These are phyloP conservation scores for Peromyscus aztecus DNA, from an alignment of 2,797 vertebrate species.

Conservation along the genomic window DNA sequence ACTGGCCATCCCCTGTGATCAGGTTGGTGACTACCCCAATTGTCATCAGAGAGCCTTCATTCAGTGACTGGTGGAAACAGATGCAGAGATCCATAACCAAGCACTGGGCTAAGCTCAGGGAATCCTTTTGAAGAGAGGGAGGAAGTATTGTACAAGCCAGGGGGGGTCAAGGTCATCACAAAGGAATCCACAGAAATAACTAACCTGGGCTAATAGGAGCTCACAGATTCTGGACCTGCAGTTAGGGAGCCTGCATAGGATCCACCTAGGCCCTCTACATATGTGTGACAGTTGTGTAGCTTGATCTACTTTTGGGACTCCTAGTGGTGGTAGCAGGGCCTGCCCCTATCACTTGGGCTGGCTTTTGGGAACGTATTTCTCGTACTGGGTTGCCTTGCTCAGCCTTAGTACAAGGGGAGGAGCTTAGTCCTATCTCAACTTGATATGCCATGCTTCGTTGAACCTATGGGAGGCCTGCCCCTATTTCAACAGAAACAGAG, in stretches of 20 bases:
- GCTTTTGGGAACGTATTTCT: not conserved
- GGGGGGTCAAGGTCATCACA: not conserved
- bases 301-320: not conserved
- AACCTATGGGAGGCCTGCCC: not conserved
- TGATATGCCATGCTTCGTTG: not conserved
- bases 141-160: not conserved
- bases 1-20: not conserved
- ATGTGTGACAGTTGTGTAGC: not conserved
- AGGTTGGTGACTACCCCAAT: not conserved
- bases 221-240: not conserved
- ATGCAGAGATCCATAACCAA: not conserved
- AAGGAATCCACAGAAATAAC: not conserved
- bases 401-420: not conserved
- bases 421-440: not conserved
- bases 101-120: not conserved
- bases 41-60: not conserved
- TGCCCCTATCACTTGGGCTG: not conserved
- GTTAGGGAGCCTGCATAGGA: not conserved
- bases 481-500: not conserved
- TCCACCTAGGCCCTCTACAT: not conserved
- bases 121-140: not conserved
- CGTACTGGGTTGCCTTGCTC: not conserved
- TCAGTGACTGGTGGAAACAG: not conserved
- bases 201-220: not conserved
- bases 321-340: not conserved